Conservation (phyloP, 2,797 vertebrate genomes). For the Emys orbicularis region DNA sequence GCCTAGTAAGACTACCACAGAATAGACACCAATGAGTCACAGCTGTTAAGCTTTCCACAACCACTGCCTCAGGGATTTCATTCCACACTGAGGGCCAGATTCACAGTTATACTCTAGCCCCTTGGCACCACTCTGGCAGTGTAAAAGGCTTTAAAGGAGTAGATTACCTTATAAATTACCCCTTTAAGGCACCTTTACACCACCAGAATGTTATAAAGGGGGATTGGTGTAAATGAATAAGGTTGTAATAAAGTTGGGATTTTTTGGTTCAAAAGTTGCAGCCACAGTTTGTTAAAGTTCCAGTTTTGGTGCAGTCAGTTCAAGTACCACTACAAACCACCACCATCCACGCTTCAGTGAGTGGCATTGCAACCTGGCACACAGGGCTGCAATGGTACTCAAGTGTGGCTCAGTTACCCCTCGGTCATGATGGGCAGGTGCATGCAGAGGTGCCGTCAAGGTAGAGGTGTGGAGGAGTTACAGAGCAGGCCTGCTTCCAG, state of each 20-base stretch:
- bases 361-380: not conserved
- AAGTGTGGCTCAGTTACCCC: not conserved
- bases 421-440: not conserved
- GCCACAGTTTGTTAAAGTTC: not conserved
- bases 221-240: not conserved
- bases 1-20: fast-evolving
- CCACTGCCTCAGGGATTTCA: fast-evolving
- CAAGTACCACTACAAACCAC: not conserved
- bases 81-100: fast-evolving
- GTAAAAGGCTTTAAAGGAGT: not conserved
- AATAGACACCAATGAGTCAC: fast-evolving
- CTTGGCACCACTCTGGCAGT: not conserved
- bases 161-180: not conserved
- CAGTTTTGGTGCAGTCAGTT: not conserved
- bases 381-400: not conserved
- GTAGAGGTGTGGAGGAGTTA: not conserved
- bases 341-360: not conserved
- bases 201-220: not conserved
- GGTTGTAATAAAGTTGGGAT: not conserved
- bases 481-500: not conserved
- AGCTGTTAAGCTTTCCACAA: fast-evolving
- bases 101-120: not conserved
- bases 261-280: not conserved
- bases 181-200: not conserved
- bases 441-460: not conserved